Conservation (phyloP, 2,888 invertebrate genomes). For the Sminthurides aquaticus region DNA sequence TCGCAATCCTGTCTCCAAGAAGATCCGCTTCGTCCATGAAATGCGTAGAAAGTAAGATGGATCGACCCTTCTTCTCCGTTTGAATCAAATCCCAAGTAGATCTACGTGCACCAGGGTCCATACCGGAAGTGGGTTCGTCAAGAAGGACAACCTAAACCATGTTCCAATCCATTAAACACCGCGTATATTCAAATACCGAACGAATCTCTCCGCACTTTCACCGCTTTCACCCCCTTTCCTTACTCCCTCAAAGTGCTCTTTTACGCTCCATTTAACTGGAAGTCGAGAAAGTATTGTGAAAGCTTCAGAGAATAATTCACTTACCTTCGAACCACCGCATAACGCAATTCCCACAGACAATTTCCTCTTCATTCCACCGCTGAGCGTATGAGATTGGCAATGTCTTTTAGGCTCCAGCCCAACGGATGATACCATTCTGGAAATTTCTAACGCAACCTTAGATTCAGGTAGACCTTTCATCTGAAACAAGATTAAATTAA, state of each 20-base stretch:
- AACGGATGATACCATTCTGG: constrained; percentile 55
- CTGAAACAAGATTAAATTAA: constrained; percentile 47
- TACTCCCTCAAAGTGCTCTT: no score
- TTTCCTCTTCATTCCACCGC: constrained; percentile 90
- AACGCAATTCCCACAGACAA: constrained; percentile 79
- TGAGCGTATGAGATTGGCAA: constrained; percentile 58
- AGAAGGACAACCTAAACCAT: constrained; percentile 52
- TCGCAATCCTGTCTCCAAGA: constrained; percentile 80
- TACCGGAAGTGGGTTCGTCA: constrained; percentile 51
- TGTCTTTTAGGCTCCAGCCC: constrained; percentile 60
- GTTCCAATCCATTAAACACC: background rate
- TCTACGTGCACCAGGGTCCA: constrained; percentile 51
- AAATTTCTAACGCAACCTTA: constrained; percentile 52
- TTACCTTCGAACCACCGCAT: constrained; percentile 54
- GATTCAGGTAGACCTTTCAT: constrained; percentile 55
- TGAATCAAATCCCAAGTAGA: constrained; percentile 46
- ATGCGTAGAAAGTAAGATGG: constrained; percentile 85
- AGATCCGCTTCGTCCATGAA: constrained; percentile 94
- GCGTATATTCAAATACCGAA: background rate
- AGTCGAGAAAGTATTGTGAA: no score
- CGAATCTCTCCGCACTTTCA: no score
- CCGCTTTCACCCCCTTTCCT: no score
- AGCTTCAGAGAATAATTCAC: background rate
- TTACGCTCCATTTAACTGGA: no score
- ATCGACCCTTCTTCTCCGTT: constrained; percentile 59